These are phyloP conservation scores for Circaetus cinerascens DNA, from an alignment of 2,113 vertebrate species.

Conservation along the genomic window DNA sequence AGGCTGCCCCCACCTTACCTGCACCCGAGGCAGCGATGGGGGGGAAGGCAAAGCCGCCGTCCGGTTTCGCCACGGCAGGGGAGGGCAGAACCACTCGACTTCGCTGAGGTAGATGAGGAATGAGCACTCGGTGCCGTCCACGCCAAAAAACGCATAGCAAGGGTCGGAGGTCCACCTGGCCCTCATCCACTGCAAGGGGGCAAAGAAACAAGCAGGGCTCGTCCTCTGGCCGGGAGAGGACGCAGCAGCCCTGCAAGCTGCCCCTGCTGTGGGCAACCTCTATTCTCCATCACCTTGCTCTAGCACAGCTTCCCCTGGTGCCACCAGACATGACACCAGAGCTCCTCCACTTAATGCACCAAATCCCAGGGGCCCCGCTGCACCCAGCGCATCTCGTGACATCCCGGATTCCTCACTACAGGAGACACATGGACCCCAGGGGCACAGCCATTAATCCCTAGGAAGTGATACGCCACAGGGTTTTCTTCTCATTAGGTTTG, in stretches of 20 bases:
- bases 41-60: constrained; percentile 63
- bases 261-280: background rate
- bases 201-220: background rate
- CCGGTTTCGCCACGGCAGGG: constrained; percentile 87
- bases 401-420: background rate
- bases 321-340: background rate
- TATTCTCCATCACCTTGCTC: background rate
- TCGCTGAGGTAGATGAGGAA: constrained; percentile 97
- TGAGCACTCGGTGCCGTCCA: constrained; percentile 95
- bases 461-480: background rate
- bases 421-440: fast-evolving
- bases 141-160: constrained; percentile 94
- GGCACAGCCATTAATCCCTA: background rate
- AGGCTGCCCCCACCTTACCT: constrained; percentile 69
- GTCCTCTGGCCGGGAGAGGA: fast-evolving
- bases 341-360: background rate
- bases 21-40: constrained; percentile 72
- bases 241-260: background rate
- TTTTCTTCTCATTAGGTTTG: background rate
- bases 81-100: constrained; percentile 98
- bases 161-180: constrained; percentile 96
- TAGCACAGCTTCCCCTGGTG: background rate
- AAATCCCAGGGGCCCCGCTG: background rate
- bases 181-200: constrained; percentile 92
- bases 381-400: background rate